Evolutionary conservation across 2,888 invertebrate species (phyloP).

Genomic region (Pseudanteris insignis): DNA sequence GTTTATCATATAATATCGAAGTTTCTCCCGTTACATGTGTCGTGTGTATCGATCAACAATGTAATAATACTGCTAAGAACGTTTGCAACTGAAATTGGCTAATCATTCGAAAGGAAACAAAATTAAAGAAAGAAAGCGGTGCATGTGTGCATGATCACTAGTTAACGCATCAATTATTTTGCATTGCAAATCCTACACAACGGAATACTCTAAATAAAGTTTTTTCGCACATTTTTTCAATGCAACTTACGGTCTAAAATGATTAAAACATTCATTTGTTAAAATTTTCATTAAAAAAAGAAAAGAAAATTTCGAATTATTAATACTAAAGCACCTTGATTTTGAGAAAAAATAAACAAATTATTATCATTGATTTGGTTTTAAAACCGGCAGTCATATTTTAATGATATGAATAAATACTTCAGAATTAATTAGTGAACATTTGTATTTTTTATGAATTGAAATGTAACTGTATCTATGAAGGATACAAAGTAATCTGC

Average conservation of each 20-base stretch:
- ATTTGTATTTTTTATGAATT: too few relatives aligned
- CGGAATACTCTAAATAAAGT: neutral
- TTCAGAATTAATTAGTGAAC: too few relatives aligned
- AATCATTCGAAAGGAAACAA: slow-evolving; percentile 7
- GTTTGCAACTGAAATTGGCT: slow-evolving; percentile 21
- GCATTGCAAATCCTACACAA: neutral
- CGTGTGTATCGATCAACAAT: slow-evolving; percentile 20
- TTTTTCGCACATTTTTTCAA: neutral
- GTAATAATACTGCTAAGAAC: slow-evolving; percentile 36
- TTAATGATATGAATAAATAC: too few relatives aligned
- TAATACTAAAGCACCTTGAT: too few relatives aligned
- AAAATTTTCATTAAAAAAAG: too few relatives aligned
- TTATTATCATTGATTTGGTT: too few relatives aligned
- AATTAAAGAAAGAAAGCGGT: neutral
- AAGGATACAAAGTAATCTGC: slow-evolving; percentile 7
- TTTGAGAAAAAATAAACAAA: too few relatives aligned
- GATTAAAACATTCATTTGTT: too few relatives aligned
- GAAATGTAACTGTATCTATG: slow-evolving; percentile 1
- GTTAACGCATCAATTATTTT: slow-evolving; percentile 10
- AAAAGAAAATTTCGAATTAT: too few relatives aligned
- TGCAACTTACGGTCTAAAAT: too few relatives aligned
- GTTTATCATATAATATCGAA: slow-evolving; percentile 47
- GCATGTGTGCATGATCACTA: slow-evolving; percentile 6
- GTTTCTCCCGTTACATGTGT: slow-evolving; percentile 27
- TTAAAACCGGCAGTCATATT: too few relatives aligned